phyloP scores from a whole-genome alignment of 2,888 invertebrate species.

The Hydraecia micacea region DNA sequence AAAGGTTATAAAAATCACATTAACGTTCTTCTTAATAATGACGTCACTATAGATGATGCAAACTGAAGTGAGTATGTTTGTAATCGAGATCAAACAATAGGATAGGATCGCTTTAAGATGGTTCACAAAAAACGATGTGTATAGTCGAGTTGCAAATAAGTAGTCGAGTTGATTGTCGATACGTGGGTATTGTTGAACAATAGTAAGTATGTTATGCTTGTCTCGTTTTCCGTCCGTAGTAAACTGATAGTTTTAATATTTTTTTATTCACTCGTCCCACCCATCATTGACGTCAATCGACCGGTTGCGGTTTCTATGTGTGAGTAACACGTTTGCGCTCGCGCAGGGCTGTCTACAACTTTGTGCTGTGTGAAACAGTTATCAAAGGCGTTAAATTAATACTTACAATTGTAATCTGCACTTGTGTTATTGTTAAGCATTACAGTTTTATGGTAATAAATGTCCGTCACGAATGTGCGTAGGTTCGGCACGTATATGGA shows the following conservation, averaged over 20 bases:
- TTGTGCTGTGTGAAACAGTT: constrained; percentile 39
- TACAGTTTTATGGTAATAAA: constrained; percentile 35
- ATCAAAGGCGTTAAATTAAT: constrained; percentile 33
- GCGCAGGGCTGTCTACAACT: constrained; percentile 71
- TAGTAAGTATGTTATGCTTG: constrained; percentile 81
- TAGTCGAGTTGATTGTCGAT: constrained; percentile 67
- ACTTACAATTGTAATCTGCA: constrained; percentile 10
- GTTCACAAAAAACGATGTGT: constrained; percentile 51
- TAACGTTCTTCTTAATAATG: constrained; percentile 36
- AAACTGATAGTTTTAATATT: constrained; percentile 87
- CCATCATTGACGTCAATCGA: constrained; percentile 88
- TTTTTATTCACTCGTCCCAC: constrained; percentile 82
- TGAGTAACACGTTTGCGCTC: constrained; percentile 67
- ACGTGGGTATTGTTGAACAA: constrained; percentile 77
- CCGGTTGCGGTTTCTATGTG: constrained; percentile 76
- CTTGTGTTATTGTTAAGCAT: constrained; percentile 32
- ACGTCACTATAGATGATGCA: constrained; percentile 49
- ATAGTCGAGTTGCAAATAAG: constrained; percentile 63
- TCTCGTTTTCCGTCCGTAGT: constrained; percentile 82
- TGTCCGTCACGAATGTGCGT: constrained; percentile 32
- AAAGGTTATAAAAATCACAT: constrained; percentile 60
- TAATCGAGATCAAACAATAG: constrained; percentile 62
- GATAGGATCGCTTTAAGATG: constrained; percentile 45
- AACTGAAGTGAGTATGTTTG: constrained; percentile 42
- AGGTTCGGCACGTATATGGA: constrained; percentile 20